Evolutionary conservation across 2,797 vertebrate species (phyloP).

Genomic region (Lepus townsendii): DNA sequence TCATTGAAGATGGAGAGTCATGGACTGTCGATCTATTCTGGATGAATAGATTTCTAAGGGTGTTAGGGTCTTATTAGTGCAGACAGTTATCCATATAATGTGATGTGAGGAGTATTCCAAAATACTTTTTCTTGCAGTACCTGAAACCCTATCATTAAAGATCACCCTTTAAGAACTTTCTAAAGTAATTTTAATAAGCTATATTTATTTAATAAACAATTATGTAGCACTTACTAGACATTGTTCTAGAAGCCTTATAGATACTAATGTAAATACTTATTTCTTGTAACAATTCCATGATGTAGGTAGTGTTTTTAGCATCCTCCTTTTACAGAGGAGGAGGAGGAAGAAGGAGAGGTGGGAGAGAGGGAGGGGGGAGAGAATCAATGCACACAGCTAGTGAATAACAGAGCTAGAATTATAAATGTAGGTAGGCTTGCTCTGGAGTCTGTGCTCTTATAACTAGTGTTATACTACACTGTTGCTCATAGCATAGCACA

Average conservation of each 20-base stretch:
- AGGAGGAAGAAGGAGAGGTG: background rate
- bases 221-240: background rate
- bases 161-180: constrained; percentile 51
- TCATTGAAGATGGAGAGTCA: constrained; percentile 37
- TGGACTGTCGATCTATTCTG: background rate
- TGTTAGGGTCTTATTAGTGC: constrained; percentile 23
- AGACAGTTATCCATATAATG: constrained; percentile 50
- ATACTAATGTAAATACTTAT: background rate
- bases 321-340: constrained; percentile 37
- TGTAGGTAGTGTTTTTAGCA: constrained; percentile 26
- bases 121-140: constrained; percentile 43
- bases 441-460: background rate
- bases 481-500: background rate
- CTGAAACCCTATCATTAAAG: constrained; percentile 24
- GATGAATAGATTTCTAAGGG: constrained; percentile 64
- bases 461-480: background rate
- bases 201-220: constrained; percentile 61
- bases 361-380: background rate
- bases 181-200: constrained; percentile 63
- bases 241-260: background rate
- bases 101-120: constrained; percentile 23
- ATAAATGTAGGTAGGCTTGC: background rate
- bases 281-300: constrained; percentile 3
- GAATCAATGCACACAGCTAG: background rate
- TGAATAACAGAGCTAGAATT: constrained; percentile 34